These are phyloP conservation scores for Eupithecia vulgata DNA, from an alignment of 2,888 invertebrate species.

Conservation along the genomic window DNA sequence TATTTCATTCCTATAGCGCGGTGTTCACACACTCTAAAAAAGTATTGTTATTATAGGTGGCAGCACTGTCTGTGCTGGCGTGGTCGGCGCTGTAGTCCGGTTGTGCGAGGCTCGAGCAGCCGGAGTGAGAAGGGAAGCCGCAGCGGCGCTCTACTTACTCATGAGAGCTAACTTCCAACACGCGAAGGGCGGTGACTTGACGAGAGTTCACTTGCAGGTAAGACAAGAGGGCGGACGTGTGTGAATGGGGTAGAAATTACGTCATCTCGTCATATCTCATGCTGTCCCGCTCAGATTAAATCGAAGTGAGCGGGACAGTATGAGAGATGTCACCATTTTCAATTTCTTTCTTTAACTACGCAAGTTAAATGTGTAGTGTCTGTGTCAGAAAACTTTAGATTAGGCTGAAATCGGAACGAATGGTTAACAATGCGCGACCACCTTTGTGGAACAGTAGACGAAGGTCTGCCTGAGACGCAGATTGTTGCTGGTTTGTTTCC, in stretches of 20 bases:
- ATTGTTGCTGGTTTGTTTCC: no score
- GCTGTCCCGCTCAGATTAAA: no score
- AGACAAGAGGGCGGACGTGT: not conserved
- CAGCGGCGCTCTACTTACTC: slow-evolving; percentile 94
- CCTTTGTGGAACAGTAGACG: no score
- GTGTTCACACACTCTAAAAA: not conserved
- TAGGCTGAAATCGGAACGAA: no score
- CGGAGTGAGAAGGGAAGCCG: slow-evolving; percentile 94
- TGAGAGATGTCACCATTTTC: not conserved
- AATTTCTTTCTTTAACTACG: no score
- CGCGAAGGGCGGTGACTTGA: slow-evolving; percentile 91
- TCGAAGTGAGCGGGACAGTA: no score
- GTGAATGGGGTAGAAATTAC: no score
- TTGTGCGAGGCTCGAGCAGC: slow-evolving; percentile 94
- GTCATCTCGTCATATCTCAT: no score
- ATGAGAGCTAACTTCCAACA: slow-evolving; percentile 98
- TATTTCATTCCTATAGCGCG: not conserved
- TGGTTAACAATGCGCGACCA: no score
- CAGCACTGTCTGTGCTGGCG: slow-evolving; percentile 90
- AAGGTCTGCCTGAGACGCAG: no score
- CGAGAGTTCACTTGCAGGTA: slow-evolving; percentile 94
- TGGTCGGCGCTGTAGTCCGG: slow-evolving; percentile 91
- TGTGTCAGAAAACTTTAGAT: not conserved
- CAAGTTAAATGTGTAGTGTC: not conserved
- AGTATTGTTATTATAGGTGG: slow-evolving; percentile 80